Base-by-base conservation (phyloP, 2,888 invertebrate species). In the Congeria kusceri region DNA sequence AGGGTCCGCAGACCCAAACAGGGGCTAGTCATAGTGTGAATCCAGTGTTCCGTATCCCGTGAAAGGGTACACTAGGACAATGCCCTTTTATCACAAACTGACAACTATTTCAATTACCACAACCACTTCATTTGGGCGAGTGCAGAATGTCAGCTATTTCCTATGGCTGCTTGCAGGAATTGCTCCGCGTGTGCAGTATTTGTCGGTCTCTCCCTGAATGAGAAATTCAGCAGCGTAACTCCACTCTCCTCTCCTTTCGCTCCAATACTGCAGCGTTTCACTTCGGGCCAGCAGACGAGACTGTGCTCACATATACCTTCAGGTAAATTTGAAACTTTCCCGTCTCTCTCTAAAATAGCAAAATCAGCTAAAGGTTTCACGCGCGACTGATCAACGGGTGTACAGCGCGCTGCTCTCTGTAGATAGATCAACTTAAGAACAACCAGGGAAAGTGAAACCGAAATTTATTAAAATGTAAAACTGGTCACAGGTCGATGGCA, bases 281-380 rank as follows among this genome's bases (percentile, higher is more conserved):
- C 39, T 13, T 4, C 39, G 13, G 15, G 39, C 39, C 3, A 39
- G 15, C 13, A 39, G 39, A 39, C 39, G 39, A 39, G 39, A 39
- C 3, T 39, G 39, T 3, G 39, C 11, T 39, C 39, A 39, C 39
- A 7, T 39, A 13, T 39, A 39, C 39, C 39, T 39, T 13, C 39
- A 39, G 9, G 39, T 39, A 13, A 39, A 39, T 9, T 39, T 39
- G 39, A 39, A 39, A 39, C 39, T 65, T 44, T 47, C 23, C 61
- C 29, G 20, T 53, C 46, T 71, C 70, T 70, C n/a, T n/a, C 70
- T 77, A 62, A 67, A 77, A 77, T 77, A 71, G 77, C 77, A 70
- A 66, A 65, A 66, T 71, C 77, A 77, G 77, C 77, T 63, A 61
- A 77, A 77, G 27, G 20, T n/a, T 71, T 77, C 77, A 77, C 77